Evolutionary conservation across 2,113 vertebrate genomes (phyloP), one percentile per base, ranked within the genome.

Genomic region (Hassar affinis): DNA sequence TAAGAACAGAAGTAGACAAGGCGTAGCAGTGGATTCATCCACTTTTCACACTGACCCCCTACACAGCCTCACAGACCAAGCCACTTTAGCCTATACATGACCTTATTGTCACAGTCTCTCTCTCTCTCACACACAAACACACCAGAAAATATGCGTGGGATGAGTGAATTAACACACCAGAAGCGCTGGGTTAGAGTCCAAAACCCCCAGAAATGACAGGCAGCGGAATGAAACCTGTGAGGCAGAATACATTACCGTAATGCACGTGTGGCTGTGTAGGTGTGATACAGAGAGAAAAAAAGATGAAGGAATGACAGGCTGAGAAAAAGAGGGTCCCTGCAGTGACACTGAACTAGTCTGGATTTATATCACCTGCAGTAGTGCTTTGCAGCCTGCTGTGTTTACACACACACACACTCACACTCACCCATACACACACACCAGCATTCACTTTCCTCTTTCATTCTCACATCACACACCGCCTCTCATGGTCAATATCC

Each of bases 331-430:
- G 6, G 30, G 14, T 51, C 22, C 47, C 71, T 74, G 71, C 71
- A 74, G 45, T 51, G 42, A 74, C 47, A 51, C 20, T 74, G 71
- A 51, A 74, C 71, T 51, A 51, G 47, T 27, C 71, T 17, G n/a
- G 71, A 74, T 74, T 74, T 74, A 49, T 49, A 49, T 74, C n/a
- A 74, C 25, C 71, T 74, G 71, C 27, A 51, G 45, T 47, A 51
- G 25, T 25, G n/a, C 71, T 51, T 74, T 74, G 27, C 47, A 51
- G 71, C 45, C 42, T 51, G 42, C n/a, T 18, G 6, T 74, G 45
- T 47, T 74, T 49, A 47, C 45, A 47, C 18, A 68, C 15, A 30
- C n/a, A n/a, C n/a, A n/a, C n/a, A n/a, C n/a, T n/a, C n/a, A n/a
- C n/a, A n/a, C n/a, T n/a, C n/a, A n/a, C n/a, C n/a, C n/a, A n/a